Percentiles rank a stretch among this genome's conserved stretches.
Evolutionary conservation across 1,140 invertebrate genomes (phyloP).

Genomic region (Zaprionus ornatus): DNA sequence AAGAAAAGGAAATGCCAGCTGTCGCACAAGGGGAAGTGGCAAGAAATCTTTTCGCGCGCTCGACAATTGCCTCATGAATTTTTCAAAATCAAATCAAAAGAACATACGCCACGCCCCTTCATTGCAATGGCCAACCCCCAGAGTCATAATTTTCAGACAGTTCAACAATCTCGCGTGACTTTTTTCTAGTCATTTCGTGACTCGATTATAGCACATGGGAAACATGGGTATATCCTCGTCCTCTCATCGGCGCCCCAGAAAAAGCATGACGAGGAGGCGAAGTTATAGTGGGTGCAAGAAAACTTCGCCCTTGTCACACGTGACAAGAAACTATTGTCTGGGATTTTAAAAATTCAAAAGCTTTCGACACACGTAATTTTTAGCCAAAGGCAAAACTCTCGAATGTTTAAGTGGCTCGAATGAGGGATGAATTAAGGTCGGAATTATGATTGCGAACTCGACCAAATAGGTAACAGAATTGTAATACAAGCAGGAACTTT

Average conservation of each 20-base stretch:
- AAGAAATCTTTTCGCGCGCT: slow-evolving; percentile 56
- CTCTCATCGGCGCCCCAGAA: not conserved
- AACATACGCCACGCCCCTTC: slow-evolving; percentile 40
- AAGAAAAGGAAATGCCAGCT: slow-evolving; percentile 22
- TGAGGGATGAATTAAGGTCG: not conserved
- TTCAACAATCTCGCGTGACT: slow-evolving; percentile 73
- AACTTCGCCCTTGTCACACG: slow-evolving; percentile 42
- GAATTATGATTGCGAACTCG: not conserved
- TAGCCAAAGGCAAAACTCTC: slow-evolving; percentile 1
- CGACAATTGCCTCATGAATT: slow-evolving; percentile 72
- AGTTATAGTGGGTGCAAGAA: not conserved
- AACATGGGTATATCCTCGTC: slow-evolving; percentile 43
- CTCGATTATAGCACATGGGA: slow-evolving; percentile 63
- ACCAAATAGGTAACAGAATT: no score
- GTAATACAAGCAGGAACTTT: not conserved
- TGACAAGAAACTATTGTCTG: slow-evolving; percentile 64
- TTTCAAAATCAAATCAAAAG: slow-evolving; percentile 71
- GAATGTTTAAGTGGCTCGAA: not conserved
- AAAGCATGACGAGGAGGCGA: not conserved
- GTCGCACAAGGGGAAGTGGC: not conserved
- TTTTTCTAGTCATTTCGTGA: slow-evolving; percentile 70
- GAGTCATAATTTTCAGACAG: slow-evolving; percentile 75
- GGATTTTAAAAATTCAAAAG: slow-evolving; percentile 61
- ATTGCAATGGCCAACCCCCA: slow-evolving; percentile 30
- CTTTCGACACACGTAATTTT: slow-evolving; percentile 29